These are phyloP conservation scores for Pangasius macronema DNA, from an alignment of 2,797 vertebrate species.

Conservation along the genomic window DNA sequence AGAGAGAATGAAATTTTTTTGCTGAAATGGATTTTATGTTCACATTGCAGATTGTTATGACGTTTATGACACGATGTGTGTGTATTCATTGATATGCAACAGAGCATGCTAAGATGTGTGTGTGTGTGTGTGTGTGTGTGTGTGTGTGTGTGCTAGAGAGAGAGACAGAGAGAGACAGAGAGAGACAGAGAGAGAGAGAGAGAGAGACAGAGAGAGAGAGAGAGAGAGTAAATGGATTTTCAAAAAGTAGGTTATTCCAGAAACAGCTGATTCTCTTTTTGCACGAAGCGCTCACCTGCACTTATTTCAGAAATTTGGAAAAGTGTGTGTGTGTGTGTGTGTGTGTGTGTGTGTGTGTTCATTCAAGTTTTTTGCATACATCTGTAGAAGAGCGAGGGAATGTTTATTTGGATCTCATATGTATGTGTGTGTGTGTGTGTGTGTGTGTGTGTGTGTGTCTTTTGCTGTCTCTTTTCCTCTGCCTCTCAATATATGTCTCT, in stretches of 20 bases:
- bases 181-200: neutral
- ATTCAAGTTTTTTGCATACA: conserved; percentile 1
- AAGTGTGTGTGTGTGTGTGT: conserved; percentile 16
- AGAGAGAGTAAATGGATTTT: neutral
- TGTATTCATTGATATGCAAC: conserved; percentile 9
- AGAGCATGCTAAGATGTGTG: conserved; percentile 16
- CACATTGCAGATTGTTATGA: conserved; percentile 17
- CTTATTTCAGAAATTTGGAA: neutral
- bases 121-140: conserved; percentile 26
- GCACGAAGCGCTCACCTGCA: neutral
- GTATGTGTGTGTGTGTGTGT: conserved; percentile 16
- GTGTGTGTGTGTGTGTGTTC: neutral
- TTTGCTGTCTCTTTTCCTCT: no score
- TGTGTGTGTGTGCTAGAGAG: neutral
- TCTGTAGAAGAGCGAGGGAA: neutral
- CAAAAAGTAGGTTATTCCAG: conserved; percentile 49
- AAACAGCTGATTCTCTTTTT: conserved; percentile 27
- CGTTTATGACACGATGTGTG: neutral
- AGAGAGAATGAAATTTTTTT: neutral
- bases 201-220: neutral
- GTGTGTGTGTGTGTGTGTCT: conserved; percentile 19
- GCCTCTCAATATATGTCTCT: neutral
- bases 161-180: neutral
- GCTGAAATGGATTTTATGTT: neutral
- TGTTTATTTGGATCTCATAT: neutral